These are phyloP conservation scores for Eucidaris tribuloides DNA, from an alignment of 35 echinoderm and acorn worm species.

Conservation along the genomic window DNA sequence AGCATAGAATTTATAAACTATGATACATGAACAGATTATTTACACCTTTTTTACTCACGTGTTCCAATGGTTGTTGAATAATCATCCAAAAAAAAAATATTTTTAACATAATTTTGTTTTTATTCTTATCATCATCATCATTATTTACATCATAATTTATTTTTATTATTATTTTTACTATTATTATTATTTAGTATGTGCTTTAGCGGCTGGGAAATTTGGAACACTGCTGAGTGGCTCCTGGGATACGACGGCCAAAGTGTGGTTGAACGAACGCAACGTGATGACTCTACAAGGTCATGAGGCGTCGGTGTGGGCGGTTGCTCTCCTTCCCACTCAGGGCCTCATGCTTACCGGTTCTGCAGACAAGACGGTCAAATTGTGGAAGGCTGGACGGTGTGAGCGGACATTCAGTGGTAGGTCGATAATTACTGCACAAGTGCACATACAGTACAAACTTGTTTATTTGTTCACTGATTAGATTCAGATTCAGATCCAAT, in stretches of 20 bases:
- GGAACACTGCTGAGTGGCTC: constrained; percentile 98
- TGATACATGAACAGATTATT: too few relatives aligned
- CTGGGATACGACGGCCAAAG: constrained; percentile 94
- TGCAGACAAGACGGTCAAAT: constrained; percentile 92
- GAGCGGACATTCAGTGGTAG: constrained; percentile 86
- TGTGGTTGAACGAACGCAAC: constrained; percentile 85
- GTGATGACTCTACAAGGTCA: constrained; percentile 84
- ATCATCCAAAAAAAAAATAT: too few relatives aligned
- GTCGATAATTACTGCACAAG: too few relatives aligned
- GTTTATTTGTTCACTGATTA: too few relatives aligned
- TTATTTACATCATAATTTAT: too few relatives aligned
- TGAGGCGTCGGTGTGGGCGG: constrained; percentile 87
- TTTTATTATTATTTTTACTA: background rate
- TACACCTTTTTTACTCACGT: too few relatives aligned
- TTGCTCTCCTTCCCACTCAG: constrained; percentile 87
- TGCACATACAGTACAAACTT: too few relatives aligned
- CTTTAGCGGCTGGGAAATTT: constrained; percentile 93
- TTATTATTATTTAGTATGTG: constrained; percentile 55
- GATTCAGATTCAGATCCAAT: too few relatives aligned
- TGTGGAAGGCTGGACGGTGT: constrained; percentile 89
- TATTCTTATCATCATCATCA: too few relatives aligned
- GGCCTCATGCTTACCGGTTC: constrained; percentile 94
- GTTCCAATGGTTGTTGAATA: too few relatives aligned
- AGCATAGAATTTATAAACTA: too few relatives aligned
- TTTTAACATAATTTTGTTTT: too few relatives aligned